Evolutionary conservation across 2,113 vertebrate species (phyloP).

Genomic region (Prunella himalayana): DNA sequence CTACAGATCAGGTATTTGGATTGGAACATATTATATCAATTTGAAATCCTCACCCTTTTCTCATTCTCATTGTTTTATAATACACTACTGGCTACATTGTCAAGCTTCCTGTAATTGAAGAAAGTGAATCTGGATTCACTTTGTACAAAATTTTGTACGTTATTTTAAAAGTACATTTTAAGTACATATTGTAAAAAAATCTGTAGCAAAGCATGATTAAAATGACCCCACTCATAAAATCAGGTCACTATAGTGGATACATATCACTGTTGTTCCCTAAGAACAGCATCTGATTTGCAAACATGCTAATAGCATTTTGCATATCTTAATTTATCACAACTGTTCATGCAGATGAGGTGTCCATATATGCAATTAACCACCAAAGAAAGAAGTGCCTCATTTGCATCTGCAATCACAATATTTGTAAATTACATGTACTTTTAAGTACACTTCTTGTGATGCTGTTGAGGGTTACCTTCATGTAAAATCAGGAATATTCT

Average conservation of each 20-base stretch:
- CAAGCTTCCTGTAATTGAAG: not conserved
- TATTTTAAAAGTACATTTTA: not conserved
- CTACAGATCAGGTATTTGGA: not conserved
- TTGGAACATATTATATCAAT: not conserved
- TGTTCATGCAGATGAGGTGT: not conserved
- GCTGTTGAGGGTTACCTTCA: not conserved
- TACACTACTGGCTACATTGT: not conserved
- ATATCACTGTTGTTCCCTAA: not conserved
- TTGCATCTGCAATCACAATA: not conserved
- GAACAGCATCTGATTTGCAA: slow-evolving; percentile 17
- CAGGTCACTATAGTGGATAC: not conserved
- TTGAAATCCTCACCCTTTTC: not conserved
- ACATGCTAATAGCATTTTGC: not conserved
- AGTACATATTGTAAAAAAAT: not conserved
- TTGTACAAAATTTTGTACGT: not conserved
- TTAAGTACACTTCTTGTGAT: not conserved
- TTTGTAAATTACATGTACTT: not conserved
- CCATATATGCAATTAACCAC: not conserved
- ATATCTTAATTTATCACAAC: slow-evolving; percentile 3
- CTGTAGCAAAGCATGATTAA: not conserved
- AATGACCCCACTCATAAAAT: not conserved
- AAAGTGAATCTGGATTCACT: not conserved
- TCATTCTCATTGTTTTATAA: not conserved
- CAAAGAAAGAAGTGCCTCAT: not conserved
- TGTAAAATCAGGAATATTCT: not conserved